Evolutionary conservation across 2,888 invertebrate genomes (phyloP), one percentile per base, ranked within the genome.

Genomic region (Drosophila paracracens): DNA sequence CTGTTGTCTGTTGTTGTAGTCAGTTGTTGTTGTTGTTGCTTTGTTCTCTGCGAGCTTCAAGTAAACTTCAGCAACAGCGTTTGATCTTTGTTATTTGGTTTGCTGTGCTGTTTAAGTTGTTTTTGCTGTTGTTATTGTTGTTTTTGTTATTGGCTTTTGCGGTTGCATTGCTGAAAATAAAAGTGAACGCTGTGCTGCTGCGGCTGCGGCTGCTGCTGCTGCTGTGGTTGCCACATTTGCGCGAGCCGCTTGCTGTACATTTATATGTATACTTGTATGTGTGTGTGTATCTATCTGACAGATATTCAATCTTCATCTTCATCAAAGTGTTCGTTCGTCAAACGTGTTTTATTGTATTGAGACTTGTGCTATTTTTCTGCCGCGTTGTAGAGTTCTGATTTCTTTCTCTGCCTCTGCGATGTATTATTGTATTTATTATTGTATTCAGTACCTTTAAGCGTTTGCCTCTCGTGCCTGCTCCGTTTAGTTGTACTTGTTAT

Each of bases 261-360:
- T 25, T 25, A 4, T 25, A 4, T 43, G 5, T 40, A 1, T 21
- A 7, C 6, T 16, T 53, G 53, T 65, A 33, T 56, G 63, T 66
- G 64, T 69, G 64, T 69, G 46, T 64, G 76, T 61, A 67, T 65
- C 68, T 86, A 89, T 74, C 83, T 84, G 83, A 79, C 80, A 86
- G 89, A 86, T 88, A 89, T 89, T 86, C 82, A 82, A 82, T 82
- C 82, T 82, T 82, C 84, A 84, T 83, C 82, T 84, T 80, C 80
- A 83, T 82, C 85, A 79, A 85, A 83, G 74, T 71, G 74, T 79
- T 81, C 82, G 82, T 81, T 56, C 56, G 38, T 56, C 88, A 90
- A 88, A 88, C 87, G 89, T 90, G 87, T 88, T 88, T 88, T 80
- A 87, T 82, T 89, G 79, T 84, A 70, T 70, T 70, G 81, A 66